Percentiles rank a stretch among this genome's conserved stretches.
phyloP scores from a whole-genome alignment of 2,113 vertebrate species.

The Mellivora capensis region DNA sequence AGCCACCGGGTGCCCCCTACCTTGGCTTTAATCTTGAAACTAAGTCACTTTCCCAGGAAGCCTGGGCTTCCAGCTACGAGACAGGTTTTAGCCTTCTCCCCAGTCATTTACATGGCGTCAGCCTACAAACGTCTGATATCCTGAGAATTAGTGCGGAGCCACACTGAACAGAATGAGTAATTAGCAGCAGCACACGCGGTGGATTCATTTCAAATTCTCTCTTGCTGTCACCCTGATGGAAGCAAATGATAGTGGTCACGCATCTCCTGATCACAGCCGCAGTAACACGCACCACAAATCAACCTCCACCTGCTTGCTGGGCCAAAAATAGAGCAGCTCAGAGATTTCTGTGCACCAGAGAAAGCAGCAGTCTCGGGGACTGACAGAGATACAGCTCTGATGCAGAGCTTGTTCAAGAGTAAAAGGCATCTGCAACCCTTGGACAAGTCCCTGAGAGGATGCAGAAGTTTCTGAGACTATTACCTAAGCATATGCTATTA shows the following conservation, averaged over 20 bases:
- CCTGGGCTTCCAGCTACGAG: neutral
- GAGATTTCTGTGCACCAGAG: neutral
- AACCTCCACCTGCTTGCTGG: slow-evolving; percentile 60
- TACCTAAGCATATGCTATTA: neutral
- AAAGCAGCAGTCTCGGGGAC: neutral
- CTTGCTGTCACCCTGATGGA: slow-evolving; percentile 55
- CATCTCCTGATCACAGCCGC: slow-evolving; percentile 36
- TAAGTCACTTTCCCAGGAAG: slow-evolving; percentile 34
- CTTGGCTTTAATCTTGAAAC: slow-evolving; percentile 13
- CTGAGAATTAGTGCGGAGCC: slow-evolving; percentile 38
- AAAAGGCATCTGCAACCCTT: neutral
- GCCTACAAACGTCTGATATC: slow-evolving; percentile 47
- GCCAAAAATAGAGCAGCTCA: slow-evolving; percentile 55
- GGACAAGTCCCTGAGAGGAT: neutral
- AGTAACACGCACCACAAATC: slow-evolving; percentile 46
- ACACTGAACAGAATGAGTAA: slow-evolving; percentile 53
- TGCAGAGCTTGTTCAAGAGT: neutral
- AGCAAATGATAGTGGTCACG: slow-evolving; percentile 46
- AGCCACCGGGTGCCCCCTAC: neutral
- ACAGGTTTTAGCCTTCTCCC: neutral
- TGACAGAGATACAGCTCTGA: neutral
- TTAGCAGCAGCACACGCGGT: slow-evolving; percentile 47
- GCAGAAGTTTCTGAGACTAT: neutral
- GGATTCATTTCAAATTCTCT: slow-evolving; percentile 52
- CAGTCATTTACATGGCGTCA: neutral